Base-by-base conservation (phyloP, 2,797 vertebrate genomes). In the Myripristis jacobus region DNA sequence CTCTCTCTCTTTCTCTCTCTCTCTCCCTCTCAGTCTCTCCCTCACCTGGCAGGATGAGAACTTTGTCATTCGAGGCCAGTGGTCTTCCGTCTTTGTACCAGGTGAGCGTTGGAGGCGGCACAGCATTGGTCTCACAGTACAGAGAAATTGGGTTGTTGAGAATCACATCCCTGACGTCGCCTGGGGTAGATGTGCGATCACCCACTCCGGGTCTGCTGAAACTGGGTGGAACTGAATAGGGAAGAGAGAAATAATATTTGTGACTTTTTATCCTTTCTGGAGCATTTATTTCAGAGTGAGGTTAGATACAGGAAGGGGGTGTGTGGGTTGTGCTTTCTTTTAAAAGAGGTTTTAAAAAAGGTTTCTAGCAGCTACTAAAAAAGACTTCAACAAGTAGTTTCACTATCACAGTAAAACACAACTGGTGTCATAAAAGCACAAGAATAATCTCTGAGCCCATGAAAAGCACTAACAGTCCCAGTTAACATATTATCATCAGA, bases 111-210 rank as follows among this genome's bases (percentile, higher is more conserved):
- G 98, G 98, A 34, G 97, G 96, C 0, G 98, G 98, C 3, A 98
- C 95, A 3, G 98, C 97, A 0, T 94, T 98, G 67, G 96, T 97
- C 86, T 99, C 97, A 61, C 98, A 99, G 79, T 96, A 95, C 48
- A 99, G 92, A n/a, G 95, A 97, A 38, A 99, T 81, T 16, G 96
- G 96, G 60, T 96, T 98, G 86, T 97, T 98, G 51, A 97, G 84
- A 66, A 99, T 94, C 65, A 98, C 98, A 27, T 98, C 96, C 81
- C 90, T 92, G 24, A 79, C 67, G 3, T 94, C 94, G 25, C 87
- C 91, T 1, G 82, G 57, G 0, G 31, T 79, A 15, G 95, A 93
- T 16, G 89, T 81, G 4, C 87, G 58, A 75, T 94, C 93, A 70
- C 94, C 95, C 24, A 73, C 83, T 75, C 87, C 84, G 22, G 89